Evolutionary conservation across 2,797 vertebrate species (phyloP).

Genomic region (Mormyrus hasselquistii): DNA sequence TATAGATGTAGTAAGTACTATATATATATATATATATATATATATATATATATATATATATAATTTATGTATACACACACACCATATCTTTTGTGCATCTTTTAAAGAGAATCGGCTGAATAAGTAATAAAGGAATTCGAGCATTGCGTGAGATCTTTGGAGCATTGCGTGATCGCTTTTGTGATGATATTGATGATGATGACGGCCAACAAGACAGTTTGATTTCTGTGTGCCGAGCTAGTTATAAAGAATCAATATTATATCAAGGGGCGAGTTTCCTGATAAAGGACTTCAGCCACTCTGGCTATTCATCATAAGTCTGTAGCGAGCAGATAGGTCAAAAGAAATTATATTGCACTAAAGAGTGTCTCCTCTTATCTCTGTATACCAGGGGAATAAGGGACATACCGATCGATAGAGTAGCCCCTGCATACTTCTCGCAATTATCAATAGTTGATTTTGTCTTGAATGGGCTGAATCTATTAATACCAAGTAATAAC

Average conservation of each 20-base stretch:
- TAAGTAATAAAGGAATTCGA: conserved; percentile 12
- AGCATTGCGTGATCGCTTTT: conserved; percentile 63
- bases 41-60: neutral
- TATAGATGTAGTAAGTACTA: neutral
- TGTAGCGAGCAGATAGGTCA: conserved; percentile 99
- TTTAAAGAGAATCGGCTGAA: neutral
- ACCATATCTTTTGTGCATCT: neutral
- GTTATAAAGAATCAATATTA: conserved; percentile 99
- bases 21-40: neutral
- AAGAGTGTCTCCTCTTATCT: conserved; percentile 99
- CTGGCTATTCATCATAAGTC: conserved; percentile 99
- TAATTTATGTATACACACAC: neutral
- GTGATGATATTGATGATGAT: conserved; percentile 99
- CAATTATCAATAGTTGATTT: conserved; percentile 99
- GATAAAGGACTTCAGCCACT: conserved; percentile 99
- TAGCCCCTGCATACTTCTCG: conserved; percentile 90
- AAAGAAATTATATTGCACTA: conserved; percentile 99
- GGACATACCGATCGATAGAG: conserved; percentile 97
- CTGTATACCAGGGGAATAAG: conserved; percentile 92
- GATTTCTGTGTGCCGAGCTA: conserved; percentile 97
- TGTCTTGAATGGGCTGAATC: conserved; percentile 91
- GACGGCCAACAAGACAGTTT: conserved; percentile 98
- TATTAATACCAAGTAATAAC: conserved; percentile 97
- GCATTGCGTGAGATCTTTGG: conserved; percentile 73
- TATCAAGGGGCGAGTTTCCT: conserved; percentile 99